Percentiles rank a stretch among this genome's conserved stretches.
These are phyloP conservation scores for Burhinus bistriatus DNA, from an alignment of 2,113 vertebrate species.

Conservation along the genomic window DNA sequence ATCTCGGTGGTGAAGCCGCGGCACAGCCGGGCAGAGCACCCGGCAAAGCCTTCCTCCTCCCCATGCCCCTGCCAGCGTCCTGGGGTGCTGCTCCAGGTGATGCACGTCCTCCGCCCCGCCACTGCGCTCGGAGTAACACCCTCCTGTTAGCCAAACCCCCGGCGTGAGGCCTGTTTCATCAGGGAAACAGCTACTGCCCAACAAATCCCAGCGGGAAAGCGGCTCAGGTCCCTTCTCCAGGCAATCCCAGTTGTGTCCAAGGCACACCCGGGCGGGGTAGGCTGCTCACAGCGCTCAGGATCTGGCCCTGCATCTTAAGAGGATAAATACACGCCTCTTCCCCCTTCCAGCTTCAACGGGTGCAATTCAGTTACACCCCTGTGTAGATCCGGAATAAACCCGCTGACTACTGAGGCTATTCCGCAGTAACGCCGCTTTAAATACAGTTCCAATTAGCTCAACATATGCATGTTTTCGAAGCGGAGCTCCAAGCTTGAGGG, in stretches of 20 bases:
- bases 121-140: accelerated
- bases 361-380: neutral
- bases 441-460: neutral
- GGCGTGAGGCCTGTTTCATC: accelerated
- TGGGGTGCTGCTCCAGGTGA: neutral
- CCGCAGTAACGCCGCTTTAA: neutral
- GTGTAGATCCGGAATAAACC: neutral
- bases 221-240: neutral
- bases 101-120: neutral
- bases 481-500: neutral
- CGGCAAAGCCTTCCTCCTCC: neutral
- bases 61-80: neutral
- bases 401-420: neutral
- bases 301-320: neutral
- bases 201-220: neutral
- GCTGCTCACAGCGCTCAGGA: neutral
- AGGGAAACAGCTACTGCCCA: neutral
- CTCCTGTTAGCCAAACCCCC: neutral
- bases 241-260: neutral
- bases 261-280: neutral
- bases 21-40: neutral
- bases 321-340: neutral
- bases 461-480: neutral
- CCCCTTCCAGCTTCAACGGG: neutral
- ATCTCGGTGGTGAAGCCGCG: neutral